phyloP scores from a whole-genome alignment of 2,113 vertebrate species.

The Tragelaphus scriptus region DNA sequence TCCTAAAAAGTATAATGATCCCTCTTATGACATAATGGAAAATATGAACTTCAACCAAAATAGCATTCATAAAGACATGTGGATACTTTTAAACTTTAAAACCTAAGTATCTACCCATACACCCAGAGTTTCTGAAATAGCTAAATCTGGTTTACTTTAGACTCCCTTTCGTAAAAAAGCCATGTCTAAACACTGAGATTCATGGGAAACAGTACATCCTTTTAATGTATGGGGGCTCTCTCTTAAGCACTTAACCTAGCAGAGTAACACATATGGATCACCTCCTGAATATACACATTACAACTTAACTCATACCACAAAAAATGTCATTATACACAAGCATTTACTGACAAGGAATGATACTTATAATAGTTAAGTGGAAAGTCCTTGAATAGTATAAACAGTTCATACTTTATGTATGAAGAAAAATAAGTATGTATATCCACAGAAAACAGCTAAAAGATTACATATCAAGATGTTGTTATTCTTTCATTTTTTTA shows the following conservation, averaged over 20 bases:
- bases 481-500: not conserved
- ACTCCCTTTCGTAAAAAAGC: not conserved
- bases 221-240: not conserved
- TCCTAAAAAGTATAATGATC: conserved; percentile 19
- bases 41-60: not conserved
- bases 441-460: not conserved
- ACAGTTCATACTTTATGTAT: not conserved
- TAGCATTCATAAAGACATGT: not conserved
- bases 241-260: not conserved
- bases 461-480: not conserved
- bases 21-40: conserved; percentile 1
- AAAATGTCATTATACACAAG: not conserved
- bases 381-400: not conserved
- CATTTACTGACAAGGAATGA: not conserved
- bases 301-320: not conserved
- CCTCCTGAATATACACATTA: not conserved
- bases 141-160: not conserved
- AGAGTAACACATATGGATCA: not conserved
- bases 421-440: not conserved
- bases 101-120: conserved; percentile 3
- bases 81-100: not conserved
- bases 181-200: not conserved
- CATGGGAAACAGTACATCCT: not conserved
- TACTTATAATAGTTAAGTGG: not conserved
- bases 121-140: not conserved